Conservation (phyloP, 2,888 invertebrate species). For the Ormyrus rosae region DNA sequence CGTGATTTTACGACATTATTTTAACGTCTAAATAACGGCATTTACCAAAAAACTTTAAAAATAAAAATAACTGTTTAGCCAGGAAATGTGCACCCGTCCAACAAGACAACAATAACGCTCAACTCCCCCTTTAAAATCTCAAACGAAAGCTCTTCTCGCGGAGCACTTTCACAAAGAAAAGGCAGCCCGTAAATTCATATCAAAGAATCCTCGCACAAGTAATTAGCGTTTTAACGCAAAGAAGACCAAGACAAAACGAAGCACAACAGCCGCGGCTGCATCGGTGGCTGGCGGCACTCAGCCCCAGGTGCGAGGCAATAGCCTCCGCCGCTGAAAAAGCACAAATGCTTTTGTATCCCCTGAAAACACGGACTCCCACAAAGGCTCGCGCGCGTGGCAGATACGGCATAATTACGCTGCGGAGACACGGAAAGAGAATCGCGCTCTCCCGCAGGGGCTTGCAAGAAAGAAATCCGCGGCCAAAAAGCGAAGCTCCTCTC, state of each 20-base stretch:
- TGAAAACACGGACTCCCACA: slow-evolving; percentile 15
- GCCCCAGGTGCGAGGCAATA: no score
- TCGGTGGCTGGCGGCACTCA: neutral
- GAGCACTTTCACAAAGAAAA: no score
- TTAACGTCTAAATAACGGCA: no score
- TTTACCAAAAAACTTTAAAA: no score
- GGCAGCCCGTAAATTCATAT: neutral
- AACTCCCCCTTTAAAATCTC: no score
- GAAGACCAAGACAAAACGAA: slow-evolving; percentile 5
- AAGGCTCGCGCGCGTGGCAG: neutral
- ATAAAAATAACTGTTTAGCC: no score
- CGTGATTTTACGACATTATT: no score
- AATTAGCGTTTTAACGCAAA: neutral
- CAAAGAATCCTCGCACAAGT: neutral
- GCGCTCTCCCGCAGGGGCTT: neutral
- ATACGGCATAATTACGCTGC: slow-evolving; percentile 21
- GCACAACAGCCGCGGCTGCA: neutral
- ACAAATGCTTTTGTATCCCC: slow-evolving; percentile 3
- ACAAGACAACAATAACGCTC: no score
- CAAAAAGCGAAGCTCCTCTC: no score
- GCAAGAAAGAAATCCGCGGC: no score
- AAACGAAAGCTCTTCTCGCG: no score
- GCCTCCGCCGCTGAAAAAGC: slow-evolving; percentile 4
- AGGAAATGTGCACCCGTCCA: no score
- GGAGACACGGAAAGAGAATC: neutral